Conservation (phyloP, 2,888 invertebrate genomes). For the Dynastes maya region DNA sequence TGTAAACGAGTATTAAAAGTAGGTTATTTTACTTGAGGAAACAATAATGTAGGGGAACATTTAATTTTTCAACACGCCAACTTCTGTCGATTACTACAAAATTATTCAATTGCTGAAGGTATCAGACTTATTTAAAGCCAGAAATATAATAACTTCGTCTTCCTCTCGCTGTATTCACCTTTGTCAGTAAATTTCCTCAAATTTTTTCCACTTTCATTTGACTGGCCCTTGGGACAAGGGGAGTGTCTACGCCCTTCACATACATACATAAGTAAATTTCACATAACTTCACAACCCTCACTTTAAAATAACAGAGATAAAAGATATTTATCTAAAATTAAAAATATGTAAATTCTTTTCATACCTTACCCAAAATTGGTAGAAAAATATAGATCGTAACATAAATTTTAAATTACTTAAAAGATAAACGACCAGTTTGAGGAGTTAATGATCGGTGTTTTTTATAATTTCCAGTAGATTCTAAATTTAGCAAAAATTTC, state of each 20-base stretch:
- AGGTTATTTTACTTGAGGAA: no score
- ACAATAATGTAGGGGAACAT: no score
- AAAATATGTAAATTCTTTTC: conserved; percentile 37
- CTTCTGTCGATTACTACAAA: no score
- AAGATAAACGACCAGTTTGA: no score
- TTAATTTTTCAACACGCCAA: no score
- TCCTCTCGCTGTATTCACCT: conserved; percentile 18
- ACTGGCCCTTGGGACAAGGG: conserved; percentile 47
- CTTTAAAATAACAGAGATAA: conserved; percentile 47
- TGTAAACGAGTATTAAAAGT: no score
- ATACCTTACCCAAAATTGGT: background rate
- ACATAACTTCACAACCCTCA: conserved; percentile 48
- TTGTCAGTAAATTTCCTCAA: conserved; percentile 52
- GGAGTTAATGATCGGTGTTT: no score
- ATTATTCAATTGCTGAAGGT: no score
- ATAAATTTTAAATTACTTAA: background rate
- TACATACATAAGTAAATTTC: conserved; percentile 38
- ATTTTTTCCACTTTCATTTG: conserved; percentile 54
- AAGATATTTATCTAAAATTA: conserved; percentile 48
- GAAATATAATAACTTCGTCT: no score
- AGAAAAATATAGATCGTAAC: background rate
- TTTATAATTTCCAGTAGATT: no score
- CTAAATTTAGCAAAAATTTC: no score
- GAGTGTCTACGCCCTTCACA: conserved; percentile 37
- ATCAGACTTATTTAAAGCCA: no score